phyloP scores from a whole-genome alignment of 1,140 invertebrate genomes.

The Glossosoma conforme region DNA sequence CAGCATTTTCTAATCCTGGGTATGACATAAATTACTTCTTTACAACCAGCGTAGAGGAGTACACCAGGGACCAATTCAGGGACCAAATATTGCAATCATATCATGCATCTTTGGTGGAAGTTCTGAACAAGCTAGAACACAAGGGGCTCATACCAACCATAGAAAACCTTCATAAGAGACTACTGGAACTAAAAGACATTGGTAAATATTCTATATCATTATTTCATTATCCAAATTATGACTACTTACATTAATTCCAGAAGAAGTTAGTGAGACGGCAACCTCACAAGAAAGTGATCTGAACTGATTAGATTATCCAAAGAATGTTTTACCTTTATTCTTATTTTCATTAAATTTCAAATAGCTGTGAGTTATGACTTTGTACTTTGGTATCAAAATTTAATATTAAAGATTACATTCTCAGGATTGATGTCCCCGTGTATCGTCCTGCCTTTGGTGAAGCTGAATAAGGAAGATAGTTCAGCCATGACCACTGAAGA shows the following conservation, averaged over 20 bases:
- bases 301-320: too few species aligned
- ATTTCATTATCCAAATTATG: too few species aligned
- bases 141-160: constrained; percentile 17
- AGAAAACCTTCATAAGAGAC: constrained; percentile 15
- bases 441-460: constrained; percentile 23
- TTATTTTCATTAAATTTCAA: too few species aligned
- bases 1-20: constrained; percentile 15
- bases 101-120: constrained; percentile 6
- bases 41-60: constrained; percentile 10
- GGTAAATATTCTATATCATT: constrained; percentile 2
- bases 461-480: constrained; percentile 17
- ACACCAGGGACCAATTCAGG: constrained; percentile 8
- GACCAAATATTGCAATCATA: constrained; percentile 14
- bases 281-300: too few species aligned
- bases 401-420: too few species aligned
- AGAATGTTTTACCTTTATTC: too few species aligned
- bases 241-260: too few species aligned
- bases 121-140: constrained; percentile 7
- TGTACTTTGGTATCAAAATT: too few species aligned
- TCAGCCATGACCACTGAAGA: constrained; percentile 10
- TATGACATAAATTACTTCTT: constrained; percentile 28
- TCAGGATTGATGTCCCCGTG: constrained; percentile 22
- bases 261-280: too few species aligned
- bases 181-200: constrained; percentile 17
- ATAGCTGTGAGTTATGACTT: too few species aligned